phyloP scores from a whole-genome alignment of 2,888 invertebrate species.

The Diaprepes abbreviatus region DNA sequence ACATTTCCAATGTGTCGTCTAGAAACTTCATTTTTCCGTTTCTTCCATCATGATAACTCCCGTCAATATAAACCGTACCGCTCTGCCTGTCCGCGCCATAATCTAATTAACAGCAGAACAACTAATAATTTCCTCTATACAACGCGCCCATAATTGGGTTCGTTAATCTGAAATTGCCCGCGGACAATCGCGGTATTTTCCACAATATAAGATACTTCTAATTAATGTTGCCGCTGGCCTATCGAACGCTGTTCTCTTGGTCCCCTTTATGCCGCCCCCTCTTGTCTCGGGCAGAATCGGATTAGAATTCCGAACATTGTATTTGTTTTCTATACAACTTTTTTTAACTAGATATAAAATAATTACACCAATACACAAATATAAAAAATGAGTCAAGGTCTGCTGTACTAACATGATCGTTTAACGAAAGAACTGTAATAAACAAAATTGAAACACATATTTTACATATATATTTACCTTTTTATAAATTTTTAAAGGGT shows the following conservation, averaged over 20 bases:
- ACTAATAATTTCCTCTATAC: slow-evolving; percentile 67
- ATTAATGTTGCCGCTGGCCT: slow-evolving; percentile 39
- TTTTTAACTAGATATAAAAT: no score
- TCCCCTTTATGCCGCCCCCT: slow-evolving; percentile 13
- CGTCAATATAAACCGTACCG: slow-evolving; percentile 13
- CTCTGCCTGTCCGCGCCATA: slow-evolving; percentile 51
- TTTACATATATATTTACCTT: no score
- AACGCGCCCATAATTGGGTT: slow-evolving; percentile 69
- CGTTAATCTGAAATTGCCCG: slow-evolving; percentile 68
- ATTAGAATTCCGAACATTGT: not conserved
- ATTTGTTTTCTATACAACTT: not conserved
- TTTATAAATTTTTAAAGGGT: no score
- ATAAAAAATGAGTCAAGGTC: no score
- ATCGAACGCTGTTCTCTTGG: slow-evolving; percentile 50
- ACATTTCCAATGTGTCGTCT: no score
- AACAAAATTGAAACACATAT: no score
- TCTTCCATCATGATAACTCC: slow-evolving; percentile 1
- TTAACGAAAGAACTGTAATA: no score
- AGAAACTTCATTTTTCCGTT: not conserved
- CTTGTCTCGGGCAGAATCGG: slow-evolving; percentile 14
- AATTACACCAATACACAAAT: no score
- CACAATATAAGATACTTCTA: slow-evolving; percentile 59
- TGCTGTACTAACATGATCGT: no score
- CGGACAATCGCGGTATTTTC: slow-evolving; percentile 65
- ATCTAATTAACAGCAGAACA: slow-evolving; percentile 68